Evolutionary conservation across 1,140 invertebrate species (phyloP).

Genomic region (Neodiprion virginianus): DNA sequence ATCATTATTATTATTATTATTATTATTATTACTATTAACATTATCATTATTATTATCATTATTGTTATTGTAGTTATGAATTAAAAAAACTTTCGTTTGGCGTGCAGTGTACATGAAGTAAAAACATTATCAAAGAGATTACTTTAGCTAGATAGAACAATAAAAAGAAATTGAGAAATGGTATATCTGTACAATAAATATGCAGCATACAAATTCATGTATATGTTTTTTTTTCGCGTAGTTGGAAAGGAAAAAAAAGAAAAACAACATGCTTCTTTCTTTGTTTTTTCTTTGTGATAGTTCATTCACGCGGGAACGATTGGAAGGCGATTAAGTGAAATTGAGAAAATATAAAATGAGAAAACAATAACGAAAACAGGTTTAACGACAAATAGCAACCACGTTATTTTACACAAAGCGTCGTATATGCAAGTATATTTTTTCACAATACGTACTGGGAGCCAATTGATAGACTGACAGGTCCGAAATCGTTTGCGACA

Average conservation of each 20-base stretch:
- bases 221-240: constrained; percentile 29
- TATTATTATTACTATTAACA: constrained; percentile 24
- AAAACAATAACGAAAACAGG: background rate
- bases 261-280: constrained; percentile 38
- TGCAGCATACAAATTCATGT: constrained; percentile 11
- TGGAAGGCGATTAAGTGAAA: constrained; percentile 23
- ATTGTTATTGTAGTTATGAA: background rate
- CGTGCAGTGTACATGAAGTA: too few relatives aligned
- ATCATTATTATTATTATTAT: constrained; percentile 11
- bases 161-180: constrained; percentile 9
- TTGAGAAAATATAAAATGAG: constrained; percentile 22
- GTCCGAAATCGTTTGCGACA: constrained; percentile 41
- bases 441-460: constrained; percentile 38
- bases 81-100: too few relatives aligned
- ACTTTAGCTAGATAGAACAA: too few relatives aligned
- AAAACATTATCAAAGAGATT: too few relatives aligned
- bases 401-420: constrained; percentile 12
- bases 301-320: constrained; percentile 25
- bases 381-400: background rate
- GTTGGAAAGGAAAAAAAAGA: constrained; percentile 27
- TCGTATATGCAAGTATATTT: constrained; percentile 17
- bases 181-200: constrained; percentile 26
- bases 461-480: constrained; percentile 54
- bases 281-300: constrained; percentile 55
- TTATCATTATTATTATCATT: constrained; percentile 18